Conservation (phyloP, 2,113 vertebrate genomes). For the Engystomops pustulosus region DNA sequence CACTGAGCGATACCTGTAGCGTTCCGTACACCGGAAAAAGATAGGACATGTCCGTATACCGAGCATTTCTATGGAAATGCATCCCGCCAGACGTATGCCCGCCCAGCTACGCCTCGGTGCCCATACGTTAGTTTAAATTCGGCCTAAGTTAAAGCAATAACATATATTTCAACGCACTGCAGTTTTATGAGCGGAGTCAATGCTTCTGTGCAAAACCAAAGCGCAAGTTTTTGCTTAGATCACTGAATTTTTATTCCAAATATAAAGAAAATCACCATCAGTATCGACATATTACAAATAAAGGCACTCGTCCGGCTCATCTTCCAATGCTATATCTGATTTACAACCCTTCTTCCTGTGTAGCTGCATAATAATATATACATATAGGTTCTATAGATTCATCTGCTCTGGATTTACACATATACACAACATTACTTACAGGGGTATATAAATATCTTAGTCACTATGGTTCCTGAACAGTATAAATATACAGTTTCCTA, state of each 20-base stretch:
- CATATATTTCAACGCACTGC: too few species aligned
- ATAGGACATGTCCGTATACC: too few species aligned
- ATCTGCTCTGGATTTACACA: conserved; percentile 46
- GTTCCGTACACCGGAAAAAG: too few species aligned
- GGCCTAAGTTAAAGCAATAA: too few species aligned
- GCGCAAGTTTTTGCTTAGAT: too few species aligned
- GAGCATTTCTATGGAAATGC: too few species aligned
- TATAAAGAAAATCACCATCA: conserved; percentile 36
- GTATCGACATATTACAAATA: conserved; percentile 22
- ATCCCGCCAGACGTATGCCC: too few species aligned
- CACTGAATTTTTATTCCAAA: conserved; percentile 30
- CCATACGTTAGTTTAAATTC: too few species aligned
- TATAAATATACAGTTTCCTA: conserved; percentile 12
- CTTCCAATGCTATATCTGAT: not conserved
- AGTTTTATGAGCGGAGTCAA: too few species aligned
- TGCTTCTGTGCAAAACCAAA: too few species aligned
- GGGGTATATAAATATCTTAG: conserved; percentile 30
- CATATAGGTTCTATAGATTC: conserved; percentile 14
- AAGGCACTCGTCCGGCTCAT: conserved; percentile 19
- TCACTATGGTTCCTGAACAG: not conserved
- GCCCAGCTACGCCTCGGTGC: too few species aligned
- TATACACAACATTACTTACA: conserved; percentile 53
- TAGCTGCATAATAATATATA: conserved; percentile 42
- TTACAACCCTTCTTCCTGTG: not conserved
- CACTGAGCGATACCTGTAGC: too few species aligned